A percentile compares a stretch with the other conserved stretches of the same genome.
phyloP scores from a whole-genome alignment of 2,888 invertebrate genomes.

The Villa cingulata region DNA sequence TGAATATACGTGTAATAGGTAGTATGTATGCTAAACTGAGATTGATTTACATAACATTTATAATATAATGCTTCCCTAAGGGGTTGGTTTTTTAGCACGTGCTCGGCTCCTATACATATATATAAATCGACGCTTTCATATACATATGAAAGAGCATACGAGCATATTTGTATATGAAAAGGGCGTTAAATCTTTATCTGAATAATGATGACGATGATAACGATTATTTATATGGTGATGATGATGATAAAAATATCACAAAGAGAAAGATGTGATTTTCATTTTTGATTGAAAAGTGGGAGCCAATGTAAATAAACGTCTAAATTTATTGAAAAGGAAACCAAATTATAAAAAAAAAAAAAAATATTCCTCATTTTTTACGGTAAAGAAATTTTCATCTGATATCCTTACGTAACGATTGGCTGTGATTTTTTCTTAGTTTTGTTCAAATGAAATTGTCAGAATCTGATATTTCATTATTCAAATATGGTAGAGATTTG shows the following conservation, averaged over 20 bases:
- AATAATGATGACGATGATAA: no score
- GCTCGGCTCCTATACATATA: no score
- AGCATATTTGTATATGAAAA: no score
- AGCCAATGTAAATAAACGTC: conserved; percentile 14
- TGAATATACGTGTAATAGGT: no score
- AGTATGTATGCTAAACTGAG: background rate
- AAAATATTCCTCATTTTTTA: background rate
- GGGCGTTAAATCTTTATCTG: no score
- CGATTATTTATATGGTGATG: no score
- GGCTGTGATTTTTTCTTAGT: conserved; percentile 7
- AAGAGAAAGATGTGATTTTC: background rate
- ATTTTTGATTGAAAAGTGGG: conserved; percentile 11
- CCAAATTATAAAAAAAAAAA: conserved; percentile 2
- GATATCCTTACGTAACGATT: conserved; percentile 4
- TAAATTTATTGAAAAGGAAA: background rate
- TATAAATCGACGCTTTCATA: no score
- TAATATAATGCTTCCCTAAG: no score
- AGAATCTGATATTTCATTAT: background rate
- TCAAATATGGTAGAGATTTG: background rate
- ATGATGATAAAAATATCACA: no score
- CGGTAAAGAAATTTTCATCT: no score
- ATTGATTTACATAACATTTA: conserved; percentile 17
- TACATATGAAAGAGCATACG: background rate
- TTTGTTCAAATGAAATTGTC: no score
- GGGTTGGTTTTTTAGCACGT: conserved; percentile 17